A percentile compares a stretch with the other conserved stretches of the same genome.
phyloP scores from a whole-genome alignment of 2,888 invertebrate species.

The Gastrophysa polygoni region DNA sequence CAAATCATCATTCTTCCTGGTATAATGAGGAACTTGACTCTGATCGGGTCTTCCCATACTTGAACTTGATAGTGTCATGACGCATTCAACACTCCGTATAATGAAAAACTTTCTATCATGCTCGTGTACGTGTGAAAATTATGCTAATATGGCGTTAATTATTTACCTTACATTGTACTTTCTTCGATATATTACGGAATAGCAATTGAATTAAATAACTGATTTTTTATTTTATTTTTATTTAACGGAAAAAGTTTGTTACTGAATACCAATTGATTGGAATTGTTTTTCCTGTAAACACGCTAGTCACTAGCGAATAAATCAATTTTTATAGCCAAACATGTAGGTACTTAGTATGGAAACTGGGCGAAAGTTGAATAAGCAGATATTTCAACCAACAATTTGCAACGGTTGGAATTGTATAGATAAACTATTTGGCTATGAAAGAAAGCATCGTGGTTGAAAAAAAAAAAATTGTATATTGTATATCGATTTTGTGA shows the following conservation, averaged over 20 bases:
- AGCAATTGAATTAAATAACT: neutral
- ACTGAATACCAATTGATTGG: too few relatives aligned
- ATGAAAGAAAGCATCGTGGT: too few relatives aligned
- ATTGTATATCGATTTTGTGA: too few relatives aligned
- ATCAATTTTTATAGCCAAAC: too few relatives aligned
- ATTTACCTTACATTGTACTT: neutral
- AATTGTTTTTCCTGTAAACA: too few relatives aligned
- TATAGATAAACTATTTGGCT: too few relatives aligned
- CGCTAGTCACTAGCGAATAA: too few relatives aligned
- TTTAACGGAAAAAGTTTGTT: neutral
- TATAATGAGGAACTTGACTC: neutral
- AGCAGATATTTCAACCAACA: too few relatives aligned
- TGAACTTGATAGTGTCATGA: slow-evolving; percentile 3
- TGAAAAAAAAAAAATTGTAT: too few relatives aligned
- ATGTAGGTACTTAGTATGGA: too few relatives aligned
- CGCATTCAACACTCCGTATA: neutral
- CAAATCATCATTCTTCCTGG: slow-evolving; percentile 4
- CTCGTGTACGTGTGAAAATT: slow-evolving; percentile 6
- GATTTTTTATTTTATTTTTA: neutral
- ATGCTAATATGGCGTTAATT: slow-evolving; percentile 5
- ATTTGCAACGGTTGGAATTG: too few relatives aligned
- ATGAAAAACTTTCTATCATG: slow-evolving; percentile 13
- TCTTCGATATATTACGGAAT: slow-evolving; percentile 2
- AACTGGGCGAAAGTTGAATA: too few relatives aligned
- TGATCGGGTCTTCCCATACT: neutral